Evolutionary conservation across 1,140 invertebrate genomes (phyloP).

Genomic region (Euborellia annulipes): DNA sequence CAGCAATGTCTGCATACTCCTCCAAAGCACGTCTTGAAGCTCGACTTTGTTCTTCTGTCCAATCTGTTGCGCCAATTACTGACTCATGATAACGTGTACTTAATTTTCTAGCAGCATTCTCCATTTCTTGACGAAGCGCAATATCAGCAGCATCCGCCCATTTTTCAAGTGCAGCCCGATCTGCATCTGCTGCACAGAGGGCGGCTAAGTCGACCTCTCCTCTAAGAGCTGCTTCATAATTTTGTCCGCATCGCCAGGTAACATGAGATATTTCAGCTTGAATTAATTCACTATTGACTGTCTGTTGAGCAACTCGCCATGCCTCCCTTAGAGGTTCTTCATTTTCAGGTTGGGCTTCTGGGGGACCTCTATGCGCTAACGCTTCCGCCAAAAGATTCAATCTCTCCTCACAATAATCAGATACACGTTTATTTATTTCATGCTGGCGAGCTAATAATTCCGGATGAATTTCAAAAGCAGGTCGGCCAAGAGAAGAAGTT

Average conservation of each 20-base stretch:
- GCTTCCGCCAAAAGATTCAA: too few relatives aligned
- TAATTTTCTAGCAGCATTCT: constrained; percentile 44
- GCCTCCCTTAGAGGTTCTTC: constrained; percentile 42
- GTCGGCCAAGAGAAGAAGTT: too few relatives aligned
- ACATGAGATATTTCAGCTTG: constrained; percentile 57
- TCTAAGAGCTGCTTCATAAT: constrained; percentile 36
- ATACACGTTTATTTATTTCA: too few relatives aligned
- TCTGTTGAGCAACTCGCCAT: constrained; percentile 48
- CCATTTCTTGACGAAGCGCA: constrained; percentile 47
- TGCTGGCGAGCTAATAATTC: too few relatives aligned
- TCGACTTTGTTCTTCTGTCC: constrained; percentile 28
- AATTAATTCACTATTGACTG: constrained; percentile 50
- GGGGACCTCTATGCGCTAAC: too few relatives aligned
- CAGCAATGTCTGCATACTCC: constrained; percentile 55
- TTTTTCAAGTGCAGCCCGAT: constrained; percentile 43
- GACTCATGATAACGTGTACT: constrained; percentile 34
- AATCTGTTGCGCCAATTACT: background rate
- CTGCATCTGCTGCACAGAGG: constrained; percentile 29
- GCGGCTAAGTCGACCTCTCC: constrained; percentile 24
- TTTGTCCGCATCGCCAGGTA: constrained; percentile 43
- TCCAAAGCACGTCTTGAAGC: constrained; percentile 35
- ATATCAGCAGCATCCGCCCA: constrained; percentile 53
- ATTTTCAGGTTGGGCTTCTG: constrained; percentile 6
- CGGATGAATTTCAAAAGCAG: too few relatives aligned
- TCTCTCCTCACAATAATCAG: too few relatives aligned